Evolutionary conservation across 2,888 invertebrate genomes (phyloP).

Genomic region (Petrolisthes cinctipes): DNA sequence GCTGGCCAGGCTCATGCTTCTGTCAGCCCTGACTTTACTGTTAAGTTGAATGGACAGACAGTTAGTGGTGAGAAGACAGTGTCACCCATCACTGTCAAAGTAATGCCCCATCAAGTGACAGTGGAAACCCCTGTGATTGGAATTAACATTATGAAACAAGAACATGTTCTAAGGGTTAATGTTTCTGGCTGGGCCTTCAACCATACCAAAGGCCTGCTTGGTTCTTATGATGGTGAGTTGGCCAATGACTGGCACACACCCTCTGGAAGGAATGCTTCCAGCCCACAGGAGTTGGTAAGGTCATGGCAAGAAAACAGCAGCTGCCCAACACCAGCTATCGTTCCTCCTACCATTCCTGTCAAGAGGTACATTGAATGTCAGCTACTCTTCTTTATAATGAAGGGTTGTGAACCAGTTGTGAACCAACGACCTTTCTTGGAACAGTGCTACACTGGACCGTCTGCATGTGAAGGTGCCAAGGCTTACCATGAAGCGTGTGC

Average conservation of each 20-base stretch:
- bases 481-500: neutral
- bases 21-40: slow-evolving; percentile 23
- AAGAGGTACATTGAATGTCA: neutral
- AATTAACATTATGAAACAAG: neutral
- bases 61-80: neutral
- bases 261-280: slow-evolving; percentile 24
- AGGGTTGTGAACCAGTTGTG: slow-evolving; percentile 12
- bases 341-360: neutral
- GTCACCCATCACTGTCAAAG: neutral
- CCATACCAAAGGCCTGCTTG: slow-evolving; percentile 32
- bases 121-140: neutral
- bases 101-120: slow-evolving; percentile 5
- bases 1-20: neutral
- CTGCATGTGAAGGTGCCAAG: neutral
- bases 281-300: slow-evolving; percentile 27
- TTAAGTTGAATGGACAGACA: slow-evolving; percentile 13
- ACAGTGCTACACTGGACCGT: neutral
- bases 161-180: slow-evolving; percentile 29
- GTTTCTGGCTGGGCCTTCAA: slow-evolving; percentile 30
- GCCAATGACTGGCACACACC: slow-evolving; percentile 20
- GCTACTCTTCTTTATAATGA: neutral
- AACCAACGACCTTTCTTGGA: slow-evolving; percentile 21
- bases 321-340: slow-evolving; percentile 24
- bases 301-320: slow-evolving; percentile 37
- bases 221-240: slow-evolving; percentile 36